These are phyloP conservation scores for Antitype chi DNA, from an alignment of 2,888 invertebrate genomes.

Conservation along the genomic window DNA sequence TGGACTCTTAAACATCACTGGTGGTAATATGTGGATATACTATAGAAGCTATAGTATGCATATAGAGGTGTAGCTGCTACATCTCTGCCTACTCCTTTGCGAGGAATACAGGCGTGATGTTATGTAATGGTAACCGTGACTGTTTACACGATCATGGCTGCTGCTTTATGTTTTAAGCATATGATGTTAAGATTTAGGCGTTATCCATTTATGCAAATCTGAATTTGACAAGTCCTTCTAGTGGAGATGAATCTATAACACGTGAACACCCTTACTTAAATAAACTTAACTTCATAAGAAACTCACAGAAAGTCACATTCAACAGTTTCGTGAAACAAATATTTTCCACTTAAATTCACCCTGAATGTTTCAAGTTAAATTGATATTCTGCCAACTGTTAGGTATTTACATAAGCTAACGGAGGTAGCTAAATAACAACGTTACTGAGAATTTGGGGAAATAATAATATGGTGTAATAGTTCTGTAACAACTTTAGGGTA, in stretches of 20 bases:
- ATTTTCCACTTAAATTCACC: slow-evolving; percentile 31
- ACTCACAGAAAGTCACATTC: slow-evolving; percentile 29
- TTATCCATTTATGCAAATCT: neutral
- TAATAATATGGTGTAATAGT: slow-evolving; percentile 26
- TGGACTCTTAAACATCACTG: neutral
- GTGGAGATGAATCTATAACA: neutral
- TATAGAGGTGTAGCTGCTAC: too few relatives aligned
- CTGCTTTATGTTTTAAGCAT: neutral
- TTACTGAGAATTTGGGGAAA: slow-evolving; percentile 15
- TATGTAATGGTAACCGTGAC: neutral
- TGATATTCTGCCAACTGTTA: slow-evolving; percentile 40
- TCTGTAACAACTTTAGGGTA: slow-evolving; percentile 3
- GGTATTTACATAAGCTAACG: slow-evolving; percentile 41
- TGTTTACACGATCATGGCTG: neutral
- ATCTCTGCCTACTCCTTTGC: neutral
- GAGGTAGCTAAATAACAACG: slow-evolving; percentile 11
- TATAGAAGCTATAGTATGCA: too few relatives aligned
- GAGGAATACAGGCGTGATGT: too few relatives aligned
- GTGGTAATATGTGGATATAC: too few relatives aligned
- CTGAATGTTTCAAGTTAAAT: slow-evolving; percentile 50
- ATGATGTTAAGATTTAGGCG: too few relatives aligned
- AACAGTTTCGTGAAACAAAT: slow-evolving; percentile 22
- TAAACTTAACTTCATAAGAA: slow-evolving; percentile 3
- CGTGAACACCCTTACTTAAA: neutral
- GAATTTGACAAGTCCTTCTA: neutral